Conservation (phyloP, 2,113 vertebrate species). For the Heterochromis multidens region DNA sequence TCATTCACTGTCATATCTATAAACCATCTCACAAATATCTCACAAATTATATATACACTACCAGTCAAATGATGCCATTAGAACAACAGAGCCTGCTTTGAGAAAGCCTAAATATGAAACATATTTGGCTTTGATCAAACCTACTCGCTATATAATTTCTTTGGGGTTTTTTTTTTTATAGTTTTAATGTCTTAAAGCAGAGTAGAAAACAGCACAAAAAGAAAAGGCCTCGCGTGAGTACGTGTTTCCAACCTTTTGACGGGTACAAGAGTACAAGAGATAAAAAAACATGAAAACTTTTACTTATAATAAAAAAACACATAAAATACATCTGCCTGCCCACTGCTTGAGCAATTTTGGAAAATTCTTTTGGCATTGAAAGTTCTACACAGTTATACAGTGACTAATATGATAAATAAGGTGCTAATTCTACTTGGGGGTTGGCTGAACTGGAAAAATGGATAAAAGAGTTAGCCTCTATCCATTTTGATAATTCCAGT, state of each 20-base stretch:
- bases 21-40: conserved; percentile 12
- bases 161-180: not conserved
- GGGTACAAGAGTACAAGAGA: not conserved
- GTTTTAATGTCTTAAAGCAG: not conserved
- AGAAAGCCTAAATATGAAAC: not conserved
- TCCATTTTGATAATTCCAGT: not conserved
- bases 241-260: not conserved
- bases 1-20: conserved; percentile 29
- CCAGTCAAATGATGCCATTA: not conserved
- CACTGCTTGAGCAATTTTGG: not conserved
- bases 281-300: not conserved
- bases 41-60: not conserved
- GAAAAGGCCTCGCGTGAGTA: not conserved
- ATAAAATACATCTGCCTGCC: not conserved
- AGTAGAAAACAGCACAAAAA: not conserved
- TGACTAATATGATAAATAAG: not conserved
- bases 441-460: not conserved
- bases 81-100: not conserved
- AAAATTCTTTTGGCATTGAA: not conserved
- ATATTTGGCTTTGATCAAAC: not conserved
- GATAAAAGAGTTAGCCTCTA: not conserved
- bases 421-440: not conserved
- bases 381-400: not conserved
- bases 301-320: not conserved
- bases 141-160: not conserved